Evolutionary conservation across 2,797 vertebrate species (phyloP), one percentile per base, ranked within the genome.

Genomic region (Siniperca undulata): DNA sequence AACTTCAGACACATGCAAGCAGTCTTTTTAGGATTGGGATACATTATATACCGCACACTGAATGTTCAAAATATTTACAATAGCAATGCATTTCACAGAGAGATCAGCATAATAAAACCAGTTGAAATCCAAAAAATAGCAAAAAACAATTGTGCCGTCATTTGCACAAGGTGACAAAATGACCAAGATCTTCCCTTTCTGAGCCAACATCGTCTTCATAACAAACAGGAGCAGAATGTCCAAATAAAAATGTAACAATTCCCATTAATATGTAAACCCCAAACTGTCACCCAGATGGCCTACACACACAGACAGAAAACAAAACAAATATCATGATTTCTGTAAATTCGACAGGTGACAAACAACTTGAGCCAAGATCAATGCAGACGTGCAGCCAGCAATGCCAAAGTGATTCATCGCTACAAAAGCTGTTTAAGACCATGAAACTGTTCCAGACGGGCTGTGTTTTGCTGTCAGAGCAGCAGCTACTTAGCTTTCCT

Each of bases 281-380:
- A 55, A 82, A 79, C 77, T 56, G 60, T 80, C 58, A 34, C 78
- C 78, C 85, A 80, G 82, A 77, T 85, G 79, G 79, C 70, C 69
- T 55, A 56, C 61, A 64, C 79, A 91, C 69, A 70, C 81, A 91
- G 80, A 84, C 79, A 74, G 81, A 83, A 92, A 91, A 90, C 85
- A 88, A 91, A 91, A 81, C 81, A 84, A 76, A 85, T 82, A 89
- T 88, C 88, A 79, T 24, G 75, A 88, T 85, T 85, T 79, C 81
- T 86, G 81, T 72, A 85, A 82, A 87, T 90, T 87, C 50, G 22
- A 82, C 78, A 88, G 70, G 88, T 86, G 85, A 91, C 90, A 90
- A 91, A 90, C 79, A 88, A 71, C 50, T 70, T 71, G 24, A 86
- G 84, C 75, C 83, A 77, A 83, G 74, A 90, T 85, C 84, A 82